These are phyloP conservation scores for Muntiacus muntjak DNA, from an alignment of 2,113 vertebrate species.

Conservation along the genomic window DNA sequence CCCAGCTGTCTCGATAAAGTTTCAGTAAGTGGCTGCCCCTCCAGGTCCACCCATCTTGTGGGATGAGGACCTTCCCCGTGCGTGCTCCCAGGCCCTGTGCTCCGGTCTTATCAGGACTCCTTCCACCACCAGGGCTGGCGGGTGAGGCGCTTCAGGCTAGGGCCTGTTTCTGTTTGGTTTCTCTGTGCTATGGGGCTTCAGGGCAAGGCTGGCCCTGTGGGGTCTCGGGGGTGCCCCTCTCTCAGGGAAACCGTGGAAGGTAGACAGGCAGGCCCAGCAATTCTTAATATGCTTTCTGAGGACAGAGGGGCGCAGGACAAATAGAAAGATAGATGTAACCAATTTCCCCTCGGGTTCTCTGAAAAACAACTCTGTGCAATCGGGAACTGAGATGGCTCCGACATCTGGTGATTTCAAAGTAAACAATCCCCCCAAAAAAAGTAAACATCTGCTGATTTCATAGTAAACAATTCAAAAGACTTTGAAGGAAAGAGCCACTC, in stretches of 20 bases:
- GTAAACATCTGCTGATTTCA: not conserved
- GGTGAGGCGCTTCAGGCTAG: fast-evolving
- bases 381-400: not conserved
- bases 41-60: not conserved
- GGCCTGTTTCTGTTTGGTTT: not conserved
- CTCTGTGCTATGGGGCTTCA: not conserved
- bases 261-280: not conserved
- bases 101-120: not conserved
- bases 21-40: not conserved
- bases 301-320: not conserved
- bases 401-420: not conserved
- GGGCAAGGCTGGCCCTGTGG: not conserved
- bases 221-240: not conserved
- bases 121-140: not conserved
- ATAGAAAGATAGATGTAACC: not conserved
- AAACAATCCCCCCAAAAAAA: not conserved
- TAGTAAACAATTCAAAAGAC: not conserved
- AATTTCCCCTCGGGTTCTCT: not conserved
- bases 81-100: too few relatives aligned
- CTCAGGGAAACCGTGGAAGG: not conserved
- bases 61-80: not conserved
- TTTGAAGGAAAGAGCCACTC: not conserved
- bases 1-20: not conserved
- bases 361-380: not conserved
- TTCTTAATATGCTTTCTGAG: not conserved